Evolutionary conservation across 2,113 vertebrate genomes (phyloP).

Genomic region (Alexandromys fortis): DNA sequence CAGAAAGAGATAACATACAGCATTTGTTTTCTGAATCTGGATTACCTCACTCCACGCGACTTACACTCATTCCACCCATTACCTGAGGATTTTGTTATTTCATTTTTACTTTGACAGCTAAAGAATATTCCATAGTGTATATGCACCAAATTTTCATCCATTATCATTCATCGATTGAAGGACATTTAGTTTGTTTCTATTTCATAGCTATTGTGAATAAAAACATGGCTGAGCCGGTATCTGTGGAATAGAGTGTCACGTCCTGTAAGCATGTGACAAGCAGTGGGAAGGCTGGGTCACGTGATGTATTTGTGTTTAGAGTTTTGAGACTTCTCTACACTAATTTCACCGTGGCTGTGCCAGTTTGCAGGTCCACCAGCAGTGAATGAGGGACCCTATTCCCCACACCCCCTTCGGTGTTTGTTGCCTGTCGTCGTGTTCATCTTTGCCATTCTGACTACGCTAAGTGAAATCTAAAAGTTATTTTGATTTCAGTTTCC

Average conservation of each 20-base stretch:
- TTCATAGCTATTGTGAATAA: neutral
- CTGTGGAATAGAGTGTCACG: neutral
- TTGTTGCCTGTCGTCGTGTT: neutral
- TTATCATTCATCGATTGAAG: neutral
- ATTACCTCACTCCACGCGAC: neutral
- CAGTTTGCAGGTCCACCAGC: neutral
- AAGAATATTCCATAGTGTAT: neutral
- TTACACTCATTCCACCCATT: neutral
- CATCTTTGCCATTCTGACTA: neutral
- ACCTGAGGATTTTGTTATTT: neutral
- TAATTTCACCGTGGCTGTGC: neutral
- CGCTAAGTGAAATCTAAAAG: neutral
- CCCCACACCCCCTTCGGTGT: neutral
- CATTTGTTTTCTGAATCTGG: neutral
- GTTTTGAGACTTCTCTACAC: neutral
- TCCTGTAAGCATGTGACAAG: neutral
- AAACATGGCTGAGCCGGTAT: neutral
- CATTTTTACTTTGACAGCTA: neutral
- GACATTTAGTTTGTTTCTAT: neutral
- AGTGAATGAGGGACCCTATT: neutral
- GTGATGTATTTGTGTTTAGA: neutral
- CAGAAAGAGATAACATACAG: neutral
- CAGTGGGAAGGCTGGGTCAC: neutral
- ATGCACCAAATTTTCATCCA: neutral
- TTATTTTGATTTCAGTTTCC: neutral